Base-by-base conservation (phyloP, 2,797 vertebrate species). In the Telmatherina bonti region DNA sequence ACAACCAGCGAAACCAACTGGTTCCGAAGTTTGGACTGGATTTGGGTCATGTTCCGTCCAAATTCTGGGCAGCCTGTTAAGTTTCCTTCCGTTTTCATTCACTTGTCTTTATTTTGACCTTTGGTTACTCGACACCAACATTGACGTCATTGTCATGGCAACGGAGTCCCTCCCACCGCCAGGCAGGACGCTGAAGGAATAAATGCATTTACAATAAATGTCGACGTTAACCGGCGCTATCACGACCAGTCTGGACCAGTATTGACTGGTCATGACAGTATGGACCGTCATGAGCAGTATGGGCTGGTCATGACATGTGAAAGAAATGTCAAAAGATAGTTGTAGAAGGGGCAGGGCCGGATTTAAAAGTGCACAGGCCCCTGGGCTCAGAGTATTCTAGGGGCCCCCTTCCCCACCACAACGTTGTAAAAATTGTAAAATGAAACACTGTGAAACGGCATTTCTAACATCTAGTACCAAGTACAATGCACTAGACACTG, bases 91-190 rank as follows among this genome's bases (percentile, higher is more conserved):
- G 89, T 91, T 91, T 93, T 81, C 85, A 91, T 92, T 91, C 90
- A 91, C 91, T 92, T 92, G 91, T 91, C 91, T 93, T 93, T 91
- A 93, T 90, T 93, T 93, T 94, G 93, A 93, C 93, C 93, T 94
- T 94, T 92, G 91, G 93, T 93, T 94, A 94, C 92, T 88, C 90
- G 91, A 94, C 93, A 94, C 93, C 90, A 90, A 93, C 90, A 89
- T 90, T 94, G 93, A 94, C 93, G 93, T 94, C 93, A 94, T 91
- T 85, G 92, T 83, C 93, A 93, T 93, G 89, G 92, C 84, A 94
- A 94, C 92, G 31, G 35, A 88, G 75, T 6, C 76, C 91, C 92
- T 75, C 93, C 92, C 29, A 82, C 91, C 62, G 65, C 0, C 66
- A 78, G 77, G 49, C 72, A 12, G 62, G 70, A 68, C 77, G 43